Percentiles rank a stretch among this genome's conserved stretches.
Conservation (phyloP, 2,797 vertebrate genomes). For the Odontamblyopus lacepedii region DNA sequence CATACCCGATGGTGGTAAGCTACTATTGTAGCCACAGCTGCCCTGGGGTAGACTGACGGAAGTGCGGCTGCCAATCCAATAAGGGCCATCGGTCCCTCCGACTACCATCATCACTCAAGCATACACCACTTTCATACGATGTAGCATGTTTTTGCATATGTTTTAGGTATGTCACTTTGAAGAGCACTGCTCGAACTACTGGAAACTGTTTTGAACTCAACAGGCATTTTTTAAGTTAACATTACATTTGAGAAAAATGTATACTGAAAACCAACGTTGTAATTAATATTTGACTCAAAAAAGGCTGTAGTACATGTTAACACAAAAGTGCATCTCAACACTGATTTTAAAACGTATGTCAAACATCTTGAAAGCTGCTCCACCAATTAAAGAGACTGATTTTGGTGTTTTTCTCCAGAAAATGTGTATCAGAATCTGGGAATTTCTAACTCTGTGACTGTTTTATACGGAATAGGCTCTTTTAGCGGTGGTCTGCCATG, state of each 20-base stretch:
- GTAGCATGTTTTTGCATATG: too few relatives aligned
- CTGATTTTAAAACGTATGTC: not conserved
- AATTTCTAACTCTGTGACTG: not conserved
- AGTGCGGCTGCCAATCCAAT: too few relatives aligned
- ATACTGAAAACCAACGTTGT: not conserved
- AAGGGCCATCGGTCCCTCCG: too few relatives aligned
- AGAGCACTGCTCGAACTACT: not conserved
- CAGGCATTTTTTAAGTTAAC: not conserved
- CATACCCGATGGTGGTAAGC: too few relatives aligned
- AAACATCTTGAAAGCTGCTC: not conserved
- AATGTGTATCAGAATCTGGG: not conserved
- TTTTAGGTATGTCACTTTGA: constrained; percentile 6
- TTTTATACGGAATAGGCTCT: not conserved
- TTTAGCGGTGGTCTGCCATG: not conserved
- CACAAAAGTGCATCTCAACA: not conserved
- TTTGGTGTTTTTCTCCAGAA: not conserved
- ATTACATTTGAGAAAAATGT: not conserved
- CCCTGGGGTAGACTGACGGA: too few relatives aligned
- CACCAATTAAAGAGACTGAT: too few relatives aligned
- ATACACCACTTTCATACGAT: too few relatives aligned
- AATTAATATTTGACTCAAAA: not conserved
- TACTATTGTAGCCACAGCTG: too few relatives aligned
- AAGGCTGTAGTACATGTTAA: not conserved
- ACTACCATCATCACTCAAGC: too few relatives aligned
- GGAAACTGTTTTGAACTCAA: not conserved